Conservation (phyloP, 2,888 invertebrate species). For the Pyralis farinalis region DNA sequence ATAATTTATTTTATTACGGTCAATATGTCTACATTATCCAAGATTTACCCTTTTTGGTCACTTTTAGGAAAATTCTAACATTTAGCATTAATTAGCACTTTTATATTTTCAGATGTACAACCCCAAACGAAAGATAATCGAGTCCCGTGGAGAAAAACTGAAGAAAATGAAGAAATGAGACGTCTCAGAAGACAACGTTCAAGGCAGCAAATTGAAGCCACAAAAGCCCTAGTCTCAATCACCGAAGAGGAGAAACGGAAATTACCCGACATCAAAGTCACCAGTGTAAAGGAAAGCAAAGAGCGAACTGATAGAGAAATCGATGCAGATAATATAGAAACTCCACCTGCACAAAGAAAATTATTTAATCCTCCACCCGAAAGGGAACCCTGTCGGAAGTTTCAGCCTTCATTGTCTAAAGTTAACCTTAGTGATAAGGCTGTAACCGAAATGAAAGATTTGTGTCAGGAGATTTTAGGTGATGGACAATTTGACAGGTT, state of each 20-base stretch:
- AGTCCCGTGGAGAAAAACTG: slow-evolving; percentile 88
- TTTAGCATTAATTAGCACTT: too few relatives aligned
- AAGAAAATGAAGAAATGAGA: slow-evolving; percentile 84
- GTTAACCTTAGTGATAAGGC: slow-evolving; percentile 46
- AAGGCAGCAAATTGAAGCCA: slow-evolving; percentile 63
- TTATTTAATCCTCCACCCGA: slow-evolving; percentile 84
- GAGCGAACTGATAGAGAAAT: slow-evolving; percentile 86
- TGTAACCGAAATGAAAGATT: slow-evolving; percentile 60
- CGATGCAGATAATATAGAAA: slow-evolving; percentile 95
- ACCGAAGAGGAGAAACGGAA: slow-evolving; percentile 83
- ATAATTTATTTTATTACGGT: too few relatives aligned
- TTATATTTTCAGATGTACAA: slow-evolving; percentile 81
- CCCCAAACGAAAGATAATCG: slow-evolving; percentile 86
- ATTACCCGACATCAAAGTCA: slow-evolving; percentile 66
- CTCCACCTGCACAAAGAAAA: slow-evolving; percentile 90
- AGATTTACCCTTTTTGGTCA: too few relatives aligned
- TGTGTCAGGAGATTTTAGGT: slow-evolving; percentile 81
- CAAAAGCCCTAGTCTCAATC: slow-evolving; percentile 77
- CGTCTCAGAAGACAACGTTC: slow-evolving; percentile 81
- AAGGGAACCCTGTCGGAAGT: slow-evolving; percentile 80
- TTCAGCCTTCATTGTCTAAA: slow-evolving; percentile 55
- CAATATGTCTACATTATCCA: too few relatives aligned
- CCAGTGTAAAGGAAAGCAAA: slow-evolving; percentile 40
- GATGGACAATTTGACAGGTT: slow-evolving; percentile 93
- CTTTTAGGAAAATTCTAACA: too few relatives aligned